A percentile compares a stretch with the other conserved stretches of the same genome.
These are phyloP conservation scores for Orthosia cruda DNA, from an alignment of 2,888 invertebrate genomes.

Conservation along the genomic window DNA sequence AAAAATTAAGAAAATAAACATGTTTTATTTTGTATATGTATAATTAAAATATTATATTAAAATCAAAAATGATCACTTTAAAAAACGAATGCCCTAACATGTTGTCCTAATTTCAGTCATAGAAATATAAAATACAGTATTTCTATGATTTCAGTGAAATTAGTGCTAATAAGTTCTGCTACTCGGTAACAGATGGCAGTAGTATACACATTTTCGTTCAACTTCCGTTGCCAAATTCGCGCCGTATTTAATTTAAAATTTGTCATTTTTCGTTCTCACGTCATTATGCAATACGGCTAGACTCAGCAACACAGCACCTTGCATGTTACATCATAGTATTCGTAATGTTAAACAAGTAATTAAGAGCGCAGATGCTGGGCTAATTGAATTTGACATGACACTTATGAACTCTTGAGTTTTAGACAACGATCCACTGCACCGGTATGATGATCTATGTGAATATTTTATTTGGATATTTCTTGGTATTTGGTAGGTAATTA, in stretches of 20 bases:
- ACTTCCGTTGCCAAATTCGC: background rate
- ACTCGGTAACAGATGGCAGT: constrained; percentile 66
- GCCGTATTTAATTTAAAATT: background rate
- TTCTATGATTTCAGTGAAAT: background rate
- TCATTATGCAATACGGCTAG: constrained; percentile 19
- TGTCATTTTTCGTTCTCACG: background rate
- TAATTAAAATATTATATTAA: background rate
- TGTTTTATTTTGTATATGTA: too few relatives aligned
- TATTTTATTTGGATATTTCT: background rate
- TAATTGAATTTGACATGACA: constrained; percentile 75
- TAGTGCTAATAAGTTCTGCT: constrained; percentile 34
- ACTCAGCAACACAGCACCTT: constrained; percentile 10
- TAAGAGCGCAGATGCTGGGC: constrained; percentile 61
- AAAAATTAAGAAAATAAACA: too few relatives aligned
- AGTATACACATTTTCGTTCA: background rate
- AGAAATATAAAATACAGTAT: too few relatives aligned
- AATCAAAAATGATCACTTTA: too few relatives aligned
- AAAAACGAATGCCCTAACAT: too few relatives aligned
- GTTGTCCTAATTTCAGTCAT: too few relatives aligned
- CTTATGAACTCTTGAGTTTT: constrained; percentile 62
- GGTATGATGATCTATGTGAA: background rate
- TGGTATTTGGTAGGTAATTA: background rate
- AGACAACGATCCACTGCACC: constrained; percentile 22
- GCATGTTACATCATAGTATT: constrained; percentile 60
- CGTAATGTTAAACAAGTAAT: constrained; percentile 58